Conservation (phyloP, 2,888 invertebrate species). For the Eristalinus aeneus region DNA sequence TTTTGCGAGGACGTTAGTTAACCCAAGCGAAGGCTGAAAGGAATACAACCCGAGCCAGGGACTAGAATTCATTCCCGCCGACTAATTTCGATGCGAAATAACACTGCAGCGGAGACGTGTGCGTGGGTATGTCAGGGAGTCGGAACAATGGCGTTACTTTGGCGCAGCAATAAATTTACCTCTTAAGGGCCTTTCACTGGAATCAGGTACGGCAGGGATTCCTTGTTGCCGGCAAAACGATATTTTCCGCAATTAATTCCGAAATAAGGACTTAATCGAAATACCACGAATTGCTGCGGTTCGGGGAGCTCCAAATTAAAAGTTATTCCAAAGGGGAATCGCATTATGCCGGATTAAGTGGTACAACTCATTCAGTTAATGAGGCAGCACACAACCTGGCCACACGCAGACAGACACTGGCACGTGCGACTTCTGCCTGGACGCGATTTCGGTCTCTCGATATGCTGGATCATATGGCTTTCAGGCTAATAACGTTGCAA, state of each 20-base stretch:
- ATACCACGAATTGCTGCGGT: neutral
- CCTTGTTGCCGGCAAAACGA: neutral
- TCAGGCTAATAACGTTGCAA: neutral
- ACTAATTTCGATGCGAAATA: constrained; percentile 23
- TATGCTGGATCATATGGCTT: neutral
- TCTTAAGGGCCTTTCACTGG: constrained; percentile 4
- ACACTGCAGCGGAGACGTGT: neutral
- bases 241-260: constrained; percentile 44
- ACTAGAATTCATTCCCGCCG: constrained; percentile 11
- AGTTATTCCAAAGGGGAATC: neutral
- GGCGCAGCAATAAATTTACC: constrained; percentile 27
- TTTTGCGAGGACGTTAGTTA: neutral
- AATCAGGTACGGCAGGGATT: neutral
- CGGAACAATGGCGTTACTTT: constrained; percentile 31
- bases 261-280: neutral
- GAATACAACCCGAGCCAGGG: neutral
- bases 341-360: neutral
- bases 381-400: neutral
- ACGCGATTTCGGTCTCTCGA: neutral
- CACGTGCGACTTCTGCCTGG: neutral
- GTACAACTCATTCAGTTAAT: constrained; percentile 9
- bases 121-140: neutral
- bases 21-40: neutral
- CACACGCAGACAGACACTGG: neutral
- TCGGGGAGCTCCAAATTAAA: neutral